A percentile compares a stretch with the other conserved stretches of the same genome.
Conservation (phyloP, 2,113 vertebrate genomes). For the Calyptomena viridis region DNA sequence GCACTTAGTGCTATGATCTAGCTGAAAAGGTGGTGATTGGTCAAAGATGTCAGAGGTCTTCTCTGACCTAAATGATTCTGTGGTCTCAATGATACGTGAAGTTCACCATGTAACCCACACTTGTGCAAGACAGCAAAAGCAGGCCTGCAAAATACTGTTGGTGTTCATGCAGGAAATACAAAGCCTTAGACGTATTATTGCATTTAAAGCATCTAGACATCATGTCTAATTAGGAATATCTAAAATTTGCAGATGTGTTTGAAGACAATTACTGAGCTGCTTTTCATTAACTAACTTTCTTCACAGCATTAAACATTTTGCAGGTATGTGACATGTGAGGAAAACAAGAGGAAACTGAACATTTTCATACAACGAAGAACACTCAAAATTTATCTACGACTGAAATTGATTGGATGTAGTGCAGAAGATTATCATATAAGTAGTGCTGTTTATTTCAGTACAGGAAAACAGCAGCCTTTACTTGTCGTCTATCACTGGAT, state of each 20-base stretch:
- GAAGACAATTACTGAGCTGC: neutral
- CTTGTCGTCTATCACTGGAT: neutral
- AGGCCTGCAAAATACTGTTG: neutral
- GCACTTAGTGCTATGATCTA: neutral
- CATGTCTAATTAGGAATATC: neutral
- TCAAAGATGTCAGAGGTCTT: neutral
- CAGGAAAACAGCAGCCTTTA: neutral
- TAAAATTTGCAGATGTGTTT: neutral
- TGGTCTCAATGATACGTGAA: neutral
- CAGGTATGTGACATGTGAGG: neutral
- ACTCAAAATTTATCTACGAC: neutral
- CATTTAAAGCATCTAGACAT: neutral
- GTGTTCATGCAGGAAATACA: neutral
- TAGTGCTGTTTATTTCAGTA: neutral
- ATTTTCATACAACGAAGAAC: neutral
- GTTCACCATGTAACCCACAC: neutral
- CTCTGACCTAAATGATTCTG: neutral
- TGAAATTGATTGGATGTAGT: neutral
- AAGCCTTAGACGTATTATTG: neutral
- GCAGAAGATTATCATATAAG: neutral
- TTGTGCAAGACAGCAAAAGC: neutral
- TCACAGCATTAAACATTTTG: neutral
- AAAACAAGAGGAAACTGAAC: neutral
- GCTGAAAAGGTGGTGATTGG: neutral
- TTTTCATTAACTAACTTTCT: neutral